Conservation (phyloP, 2,888 invertebrate genomes). For the Watsonalla cultraria region DNA sequence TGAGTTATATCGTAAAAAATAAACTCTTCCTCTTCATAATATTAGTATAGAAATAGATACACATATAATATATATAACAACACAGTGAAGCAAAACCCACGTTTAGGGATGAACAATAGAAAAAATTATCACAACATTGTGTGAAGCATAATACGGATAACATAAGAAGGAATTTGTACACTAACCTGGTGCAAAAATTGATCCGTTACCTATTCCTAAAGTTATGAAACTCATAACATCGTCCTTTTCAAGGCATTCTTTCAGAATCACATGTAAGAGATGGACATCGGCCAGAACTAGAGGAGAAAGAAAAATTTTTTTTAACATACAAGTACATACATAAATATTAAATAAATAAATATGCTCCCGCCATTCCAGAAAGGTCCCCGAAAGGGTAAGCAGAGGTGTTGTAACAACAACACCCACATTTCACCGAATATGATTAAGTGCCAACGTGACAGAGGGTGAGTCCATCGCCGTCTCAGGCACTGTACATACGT, state of each 20-base stretch:
- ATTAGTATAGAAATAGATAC: too few relatives aligned
- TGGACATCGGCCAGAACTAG: conserved; percentile 33
- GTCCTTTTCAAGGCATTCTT: conserved; percentile 37
- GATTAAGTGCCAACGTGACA: too few relatives aligned
- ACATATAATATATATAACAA: too few relatives aligned
- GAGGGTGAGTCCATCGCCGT: too few relatives aligned
- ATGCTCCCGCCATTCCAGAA: too few relatives aligned
- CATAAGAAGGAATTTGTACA: neutral
- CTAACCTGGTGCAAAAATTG: conserved; percentile 36
- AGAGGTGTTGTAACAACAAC: too few relatives aligned
- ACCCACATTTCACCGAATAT: too few relatives aligned
- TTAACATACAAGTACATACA: neutral
- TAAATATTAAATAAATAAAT: too few relatives aligned
- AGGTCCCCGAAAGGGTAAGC: neutral
- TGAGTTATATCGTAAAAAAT: too few relatives aligned
- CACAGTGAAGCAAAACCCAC: conserved; percentile 14
- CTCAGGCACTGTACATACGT: too few relatives aligned
- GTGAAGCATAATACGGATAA: too few relatives aligned
- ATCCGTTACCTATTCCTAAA: conserved; percentile 23
- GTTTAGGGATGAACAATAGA: neutral
- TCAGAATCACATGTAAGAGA: conserved; percentile 30
- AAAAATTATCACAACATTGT: neutral
- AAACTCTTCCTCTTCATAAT: too few relatives aligned
- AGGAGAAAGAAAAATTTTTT: conserved; percentile 1
- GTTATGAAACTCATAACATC: conserved; percentile 19